Evolutionary conservation across 2,888 invertebrate genomes (phyloP).

Genomic region (Trichopoda pennipes): DNA sequence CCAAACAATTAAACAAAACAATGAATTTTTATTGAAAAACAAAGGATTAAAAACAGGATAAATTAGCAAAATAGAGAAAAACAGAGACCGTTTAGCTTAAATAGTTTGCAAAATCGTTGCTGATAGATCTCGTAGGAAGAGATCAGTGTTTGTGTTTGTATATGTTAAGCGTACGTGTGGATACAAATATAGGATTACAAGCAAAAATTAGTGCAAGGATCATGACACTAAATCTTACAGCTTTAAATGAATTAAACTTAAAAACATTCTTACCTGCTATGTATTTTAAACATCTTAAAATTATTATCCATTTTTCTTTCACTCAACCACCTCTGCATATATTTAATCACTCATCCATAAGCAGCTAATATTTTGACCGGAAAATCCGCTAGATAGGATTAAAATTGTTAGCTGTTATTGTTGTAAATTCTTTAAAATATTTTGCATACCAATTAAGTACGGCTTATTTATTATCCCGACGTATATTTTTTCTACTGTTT

Average conservation of each 20-base stretch:
- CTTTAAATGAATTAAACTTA: constrained; percentile 41
- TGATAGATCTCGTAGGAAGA: neutral
- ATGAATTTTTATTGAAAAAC: constrained; percentile 29
- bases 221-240: constrained; percentile 57
- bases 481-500: constrained; percentile 41
- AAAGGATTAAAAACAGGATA: constrained; percentile 74
- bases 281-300: constrained; percentile 26
- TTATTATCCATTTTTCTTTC: constrained; percentile 59
- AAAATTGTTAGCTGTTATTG: constrained; percentile 60
- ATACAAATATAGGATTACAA: constrained; percentile 48
- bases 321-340: neutral
- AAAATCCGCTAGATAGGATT: constrained; percentile 78
- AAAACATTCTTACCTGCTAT: constrained; percentile 55
- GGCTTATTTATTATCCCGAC: constrained; percentile 62
- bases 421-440: constrained; percentile 75
- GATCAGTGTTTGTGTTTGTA: constrained; percentile 4
- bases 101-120: constrained; percentile 72
- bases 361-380: constrained; percentile 70
- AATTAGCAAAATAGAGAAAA: constrained; percentile 71
- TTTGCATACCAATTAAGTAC: constrained; percentile 77
- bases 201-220: constrained; percentile 61
- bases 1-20: neutral
- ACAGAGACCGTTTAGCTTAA: constrained; percentile 71
- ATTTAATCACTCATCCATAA: constrained; percentile 5
- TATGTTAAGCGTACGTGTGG: neutral